Percentiles rank a stretch among this genome's conserved stretches.
Conservation (phyloP, 2,113 vertebrate species). For the Isichthys henryi region DNA sequence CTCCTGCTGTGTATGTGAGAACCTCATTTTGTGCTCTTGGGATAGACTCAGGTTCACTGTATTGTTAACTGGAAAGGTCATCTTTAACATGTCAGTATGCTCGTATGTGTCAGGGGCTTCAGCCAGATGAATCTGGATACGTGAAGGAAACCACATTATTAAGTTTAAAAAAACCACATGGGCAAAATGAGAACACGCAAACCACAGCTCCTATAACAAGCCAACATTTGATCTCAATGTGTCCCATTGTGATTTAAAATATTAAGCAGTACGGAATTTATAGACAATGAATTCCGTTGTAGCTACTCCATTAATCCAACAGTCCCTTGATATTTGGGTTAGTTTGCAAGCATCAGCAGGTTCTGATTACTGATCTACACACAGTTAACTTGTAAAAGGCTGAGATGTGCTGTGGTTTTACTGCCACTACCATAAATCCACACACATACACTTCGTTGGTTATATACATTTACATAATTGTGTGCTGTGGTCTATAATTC, state of each 20-base stretch:
- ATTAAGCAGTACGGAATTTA: not conserved
- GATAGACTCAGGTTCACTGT: not conserved
- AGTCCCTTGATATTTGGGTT: not conserved
- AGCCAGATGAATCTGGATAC: not conserved
- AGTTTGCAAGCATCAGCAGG: not conserved
- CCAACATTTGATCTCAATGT: not conserved
- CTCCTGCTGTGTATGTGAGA: not conserved
- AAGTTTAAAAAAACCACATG: not conserved
- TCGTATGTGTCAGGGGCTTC: not conserved
- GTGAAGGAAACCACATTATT: not conserved
- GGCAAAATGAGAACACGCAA: not conserved
- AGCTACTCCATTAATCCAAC: not conserved
- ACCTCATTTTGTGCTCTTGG: not conserved
- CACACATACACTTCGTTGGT: not conserved
- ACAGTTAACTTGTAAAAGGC: slow-evolving; percentile 5
- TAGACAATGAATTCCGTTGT: not conserved
- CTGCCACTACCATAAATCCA: not conserved
- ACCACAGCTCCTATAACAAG: not conserved
- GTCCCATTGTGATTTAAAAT: not conserved
- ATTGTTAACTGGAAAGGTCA: not conserved
- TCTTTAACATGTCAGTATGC: not conserved
- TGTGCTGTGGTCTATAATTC: not conserved
- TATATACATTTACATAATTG: slow-evolving; percentile 3
- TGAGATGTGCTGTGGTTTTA: not conserved
- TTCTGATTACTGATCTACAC: not conserved